Percentiles rank a stretch among this genome's conserved stretches.
Conservation (phyloP, 2,113 vertebrate species). For the Odontophorus gujanensis region DNA sequence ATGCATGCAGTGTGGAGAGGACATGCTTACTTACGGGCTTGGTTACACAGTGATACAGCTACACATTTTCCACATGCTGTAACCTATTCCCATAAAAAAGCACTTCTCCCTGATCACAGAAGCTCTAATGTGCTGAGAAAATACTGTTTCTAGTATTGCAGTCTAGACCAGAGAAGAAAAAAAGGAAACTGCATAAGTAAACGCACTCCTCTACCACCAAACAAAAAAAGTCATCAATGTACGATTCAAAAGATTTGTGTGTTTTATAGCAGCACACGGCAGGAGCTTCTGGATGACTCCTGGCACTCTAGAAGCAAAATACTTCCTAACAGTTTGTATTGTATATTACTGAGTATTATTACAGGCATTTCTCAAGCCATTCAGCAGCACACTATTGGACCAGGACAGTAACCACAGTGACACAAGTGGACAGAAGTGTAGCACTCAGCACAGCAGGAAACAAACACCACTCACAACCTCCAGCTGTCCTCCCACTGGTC, state of each 20-base stretch:
- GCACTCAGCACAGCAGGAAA: not conserved
- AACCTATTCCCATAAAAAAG: not conserved
- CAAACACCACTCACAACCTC: not conserved
- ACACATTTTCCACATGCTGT: not conserved
- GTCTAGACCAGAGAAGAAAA: not conserved
- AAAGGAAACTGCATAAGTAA: not conserved
- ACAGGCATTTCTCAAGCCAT: not conserved
- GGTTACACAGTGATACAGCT: not conserved
- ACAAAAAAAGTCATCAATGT: not conserved
- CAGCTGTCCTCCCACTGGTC: not conserved
- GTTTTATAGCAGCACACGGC: not conserved
- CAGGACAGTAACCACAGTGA: not conserved
- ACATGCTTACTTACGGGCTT: not conserved
- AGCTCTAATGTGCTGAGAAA: not conserved
- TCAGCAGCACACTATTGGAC: not conserved
- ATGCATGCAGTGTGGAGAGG: not conserved
- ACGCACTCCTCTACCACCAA: not conserved
- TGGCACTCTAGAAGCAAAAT: not conserved
- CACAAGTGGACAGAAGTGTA: not conserved
- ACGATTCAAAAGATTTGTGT: conserved; percentile 17
- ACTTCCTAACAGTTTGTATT: not conserved
- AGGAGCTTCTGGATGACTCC: conserved; percentile 15
- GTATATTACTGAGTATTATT: not conserved
- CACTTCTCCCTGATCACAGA: not conserved
- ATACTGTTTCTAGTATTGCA: not conserved